Conservation (phyloP, 2,797 vertebrate species). For the Notoglanidium macrostoma region DNA sequence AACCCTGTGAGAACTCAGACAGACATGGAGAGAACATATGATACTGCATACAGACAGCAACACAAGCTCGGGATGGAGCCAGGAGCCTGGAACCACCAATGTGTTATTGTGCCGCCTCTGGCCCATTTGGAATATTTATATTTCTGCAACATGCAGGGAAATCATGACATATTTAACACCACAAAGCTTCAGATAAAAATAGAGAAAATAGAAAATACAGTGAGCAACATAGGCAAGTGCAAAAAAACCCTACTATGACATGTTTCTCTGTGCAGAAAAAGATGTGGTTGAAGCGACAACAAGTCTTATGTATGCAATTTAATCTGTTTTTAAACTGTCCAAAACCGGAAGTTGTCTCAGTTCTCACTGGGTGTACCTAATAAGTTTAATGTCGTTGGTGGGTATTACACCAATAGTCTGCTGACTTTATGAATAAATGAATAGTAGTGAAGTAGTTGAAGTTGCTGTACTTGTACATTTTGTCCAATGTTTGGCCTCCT, state of each 20-base stretch:
- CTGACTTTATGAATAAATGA: neutral
- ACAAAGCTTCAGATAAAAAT: neutral
- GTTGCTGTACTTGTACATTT: neutral
- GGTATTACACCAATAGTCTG: neutral
- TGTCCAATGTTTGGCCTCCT: neutral
- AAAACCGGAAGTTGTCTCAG: too few species aligned
- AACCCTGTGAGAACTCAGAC: neutral
- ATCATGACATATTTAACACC: slow-evolving; percentile 47
- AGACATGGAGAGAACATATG: neutral
- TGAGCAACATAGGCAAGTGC: neutral
- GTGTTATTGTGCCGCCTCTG: neutral
- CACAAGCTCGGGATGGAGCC: neutral
- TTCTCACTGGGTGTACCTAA: too few species aligned
- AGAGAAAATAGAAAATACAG: neutral
- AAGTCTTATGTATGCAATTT: too few species aligned
- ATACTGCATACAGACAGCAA: neutral
- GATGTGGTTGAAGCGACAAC: too few species aligned
- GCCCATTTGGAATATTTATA: slow-evolving; percentile 29
- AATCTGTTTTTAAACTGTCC: too few species aligned
- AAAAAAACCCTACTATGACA: too few species aligned
- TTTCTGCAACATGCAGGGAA: slow-evolving; percentile 31
- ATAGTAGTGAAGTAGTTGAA: neutral
- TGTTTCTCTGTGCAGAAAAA: too few species aligned
- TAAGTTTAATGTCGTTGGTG: too few species aligned
- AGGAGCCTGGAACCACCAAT: neutral